Percentiles rank a stretch among this genome's conserved stretches.
These are phyloP conservation scores for Leptopilina drosophilae DNA, from an alignment of 2,888 invertebrate species.

Conservation along the genomic window DNA sequence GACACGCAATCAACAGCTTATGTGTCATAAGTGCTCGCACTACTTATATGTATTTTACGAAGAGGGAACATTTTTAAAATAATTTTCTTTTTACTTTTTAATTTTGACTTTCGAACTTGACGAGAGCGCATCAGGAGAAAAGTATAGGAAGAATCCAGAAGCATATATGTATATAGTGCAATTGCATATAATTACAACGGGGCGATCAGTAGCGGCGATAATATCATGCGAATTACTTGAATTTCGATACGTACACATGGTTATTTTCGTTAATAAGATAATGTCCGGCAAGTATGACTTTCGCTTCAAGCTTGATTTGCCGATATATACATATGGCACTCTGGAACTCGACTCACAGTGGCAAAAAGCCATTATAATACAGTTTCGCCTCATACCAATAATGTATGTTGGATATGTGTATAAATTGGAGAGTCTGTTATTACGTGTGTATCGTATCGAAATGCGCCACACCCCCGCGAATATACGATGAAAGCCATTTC, in stretches of 20 bases:
- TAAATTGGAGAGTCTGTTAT: conserved; percentile 13
- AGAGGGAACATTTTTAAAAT: neutral
- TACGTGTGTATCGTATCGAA: conserved; percentile 1
- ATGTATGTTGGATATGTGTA: neutral
- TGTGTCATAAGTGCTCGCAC: neutral
- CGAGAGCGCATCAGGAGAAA: neutral
- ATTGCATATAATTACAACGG: conserved; percentile 12
- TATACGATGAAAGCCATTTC: conserved; percentile 31
- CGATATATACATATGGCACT: neutral
- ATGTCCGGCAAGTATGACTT: conserved; percentile 16
- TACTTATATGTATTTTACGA: neutral
- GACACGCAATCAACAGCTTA: conserved; percentile 15
- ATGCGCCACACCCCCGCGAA: conserved; percentile 13
- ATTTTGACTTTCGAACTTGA: neutral
- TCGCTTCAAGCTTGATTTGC: conserved; percentile 24
- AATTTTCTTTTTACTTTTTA: neutral
- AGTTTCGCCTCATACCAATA: neutral
- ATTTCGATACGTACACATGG: conserved; percentile 12
- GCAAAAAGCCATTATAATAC: conserved; percentile 7
- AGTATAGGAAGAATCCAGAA: conserved; percentile 1
- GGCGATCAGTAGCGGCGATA: conserved; percentile 9
- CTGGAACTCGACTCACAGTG: neutral
- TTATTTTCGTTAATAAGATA: conserved; percentile 37
- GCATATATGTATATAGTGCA: neutral
- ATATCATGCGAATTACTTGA: conserved; percentile 26